Evolutionary conservation across 2,113 vertebrate genomes (phyloP).

Genomic region (Scomber scombrus): DNA sequence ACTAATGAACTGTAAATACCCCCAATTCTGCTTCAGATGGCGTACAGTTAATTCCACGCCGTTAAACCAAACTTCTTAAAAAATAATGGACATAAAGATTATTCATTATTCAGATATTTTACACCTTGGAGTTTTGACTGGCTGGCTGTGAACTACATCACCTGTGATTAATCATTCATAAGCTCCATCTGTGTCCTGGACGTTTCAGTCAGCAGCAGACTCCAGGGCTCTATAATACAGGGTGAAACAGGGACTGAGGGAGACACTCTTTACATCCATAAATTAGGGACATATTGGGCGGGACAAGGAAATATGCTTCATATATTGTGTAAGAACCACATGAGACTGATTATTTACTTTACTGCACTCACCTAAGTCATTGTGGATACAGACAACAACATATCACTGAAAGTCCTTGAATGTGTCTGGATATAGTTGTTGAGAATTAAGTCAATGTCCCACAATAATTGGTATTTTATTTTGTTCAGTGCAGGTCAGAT

Average conservation of each 20-base stretch:
- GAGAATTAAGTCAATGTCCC: slow-evolving; percentile 6
- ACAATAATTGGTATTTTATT: slow-evolving; percentile 4
- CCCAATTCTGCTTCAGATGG: not conserved
- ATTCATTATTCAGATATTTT: slow-evolving; percentile 63
- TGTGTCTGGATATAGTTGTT: not conserved
- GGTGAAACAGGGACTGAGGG: slow-evolving; percentile 19
- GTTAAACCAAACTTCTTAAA: not conserved
- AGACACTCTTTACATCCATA: slow-evolving; percentile 26
- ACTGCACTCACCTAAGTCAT: not conserved
- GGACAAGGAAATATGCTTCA: not conserved
- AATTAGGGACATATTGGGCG: slow-evolving; percentile 1
- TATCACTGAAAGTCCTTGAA: not conserved
- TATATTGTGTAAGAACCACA: not conserved
- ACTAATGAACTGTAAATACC: not conserved
- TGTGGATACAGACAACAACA: not conserved
- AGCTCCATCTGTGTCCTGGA: slow-evolving; percentile 69
- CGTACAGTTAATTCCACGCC: not conserved
- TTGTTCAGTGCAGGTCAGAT: not conserved
- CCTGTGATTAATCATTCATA: slow-evolving; percentile 79
- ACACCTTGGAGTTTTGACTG: slow-evolving; percentile 60
- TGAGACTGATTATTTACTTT: slow-evolving; percentile 2
- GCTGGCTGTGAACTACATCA: slow-evolving; percentile 61
- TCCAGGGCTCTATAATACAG: slow-evolving; percentile 34
- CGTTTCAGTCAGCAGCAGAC: slow-evolving; percentile 51
- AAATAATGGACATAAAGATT: slow-evolving; percentile 20